Conservation (phyloP, 2,113 vertebrate genomes). For the Pleuronectes platessa region DNA sequence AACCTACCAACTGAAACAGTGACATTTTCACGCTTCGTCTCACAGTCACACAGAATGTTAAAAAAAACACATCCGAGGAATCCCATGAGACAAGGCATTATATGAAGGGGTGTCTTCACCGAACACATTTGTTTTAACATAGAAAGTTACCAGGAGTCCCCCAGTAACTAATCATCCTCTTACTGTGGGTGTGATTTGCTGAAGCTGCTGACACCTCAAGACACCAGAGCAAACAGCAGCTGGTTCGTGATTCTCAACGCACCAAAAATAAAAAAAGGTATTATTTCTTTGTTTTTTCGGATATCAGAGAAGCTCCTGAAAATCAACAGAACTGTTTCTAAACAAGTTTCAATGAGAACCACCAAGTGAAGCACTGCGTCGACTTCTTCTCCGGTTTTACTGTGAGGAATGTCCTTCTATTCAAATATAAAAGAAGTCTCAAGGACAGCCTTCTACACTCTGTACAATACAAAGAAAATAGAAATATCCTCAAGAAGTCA, state of each 20-base stretch:
- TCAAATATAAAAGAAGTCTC: not conserved
- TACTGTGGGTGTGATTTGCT: not conserved
- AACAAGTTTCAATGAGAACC: not conserved
- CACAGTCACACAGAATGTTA: not conserved
- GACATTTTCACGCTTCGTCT: not conserved
- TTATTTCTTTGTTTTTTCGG: too few species aligned
- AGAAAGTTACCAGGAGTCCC: not conserved
- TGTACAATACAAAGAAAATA: not conserved
- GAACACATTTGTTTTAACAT: not conserved
- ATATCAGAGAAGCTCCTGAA: not conserved
- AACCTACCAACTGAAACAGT: not conserved
- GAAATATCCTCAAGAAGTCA: not conserved
- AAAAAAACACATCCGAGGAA: not conserved
- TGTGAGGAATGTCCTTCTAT: not conserved
- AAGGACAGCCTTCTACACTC: not conserved
- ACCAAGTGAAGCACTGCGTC: not conserved
- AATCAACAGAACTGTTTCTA: not conserved
- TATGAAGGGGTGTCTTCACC: not conserved
- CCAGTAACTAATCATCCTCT: not conserved
- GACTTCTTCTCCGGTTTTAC: not conserved
- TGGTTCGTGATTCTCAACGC: conserved; percentile 4
- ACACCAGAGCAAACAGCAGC: not conserved
- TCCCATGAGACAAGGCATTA: not conserved
- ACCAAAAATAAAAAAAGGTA: too few species aligned
- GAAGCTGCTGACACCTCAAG: not conserved